Conservation (phyloP, 2,888 invertebrate species). For the Limnephilus lunatus region DNA sequence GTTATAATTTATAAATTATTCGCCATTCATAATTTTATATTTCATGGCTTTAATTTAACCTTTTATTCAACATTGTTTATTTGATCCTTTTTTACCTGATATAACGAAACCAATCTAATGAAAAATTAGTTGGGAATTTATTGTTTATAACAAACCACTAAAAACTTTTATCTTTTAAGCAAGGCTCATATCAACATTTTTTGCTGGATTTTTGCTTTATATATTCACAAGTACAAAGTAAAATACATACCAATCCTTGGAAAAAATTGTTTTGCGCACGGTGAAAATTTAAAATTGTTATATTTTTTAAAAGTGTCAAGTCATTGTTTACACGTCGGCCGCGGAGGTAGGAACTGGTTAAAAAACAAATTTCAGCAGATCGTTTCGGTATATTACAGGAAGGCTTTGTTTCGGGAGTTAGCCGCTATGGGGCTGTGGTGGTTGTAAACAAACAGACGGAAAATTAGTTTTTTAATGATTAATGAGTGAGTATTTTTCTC, state of each 20-base stretch:
- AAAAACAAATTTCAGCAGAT: constrained; percentile 2
- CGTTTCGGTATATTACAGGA: not conserved
- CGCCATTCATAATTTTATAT: too few species aligned
- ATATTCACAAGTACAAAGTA: not conserved
- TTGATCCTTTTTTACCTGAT: too few species aligned
- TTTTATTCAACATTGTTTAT: too few species aligned
- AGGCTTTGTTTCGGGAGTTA: not conserved
- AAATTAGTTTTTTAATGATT: constrained; percentile 2
- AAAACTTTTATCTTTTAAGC: too few species aligned
- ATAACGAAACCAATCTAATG: too few species aligned
- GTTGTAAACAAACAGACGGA: not conserved
- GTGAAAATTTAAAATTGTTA: not conserved
- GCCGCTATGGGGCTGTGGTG: not conserved
- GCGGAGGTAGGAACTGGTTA: not conserved
- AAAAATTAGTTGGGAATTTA: too few species aligned
- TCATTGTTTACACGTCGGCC: not conserved
- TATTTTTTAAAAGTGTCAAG: not conserved
- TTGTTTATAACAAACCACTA: too few species aligned
- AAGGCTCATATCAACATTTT: too few species aligned
- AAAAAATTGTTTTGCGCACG: not conserved
- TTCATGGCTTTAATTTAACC: too few species aligned
- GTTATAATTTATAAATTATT: too few species aligned
- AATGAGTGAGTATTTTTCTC: not conserved
- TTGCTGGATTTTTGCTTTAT: too few species aligned
- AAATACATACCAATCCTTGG: not conserved